phyloP scores from a whole-genome alignment of 23 tunicate genomes.

The Ciona savignyi region DNA sequence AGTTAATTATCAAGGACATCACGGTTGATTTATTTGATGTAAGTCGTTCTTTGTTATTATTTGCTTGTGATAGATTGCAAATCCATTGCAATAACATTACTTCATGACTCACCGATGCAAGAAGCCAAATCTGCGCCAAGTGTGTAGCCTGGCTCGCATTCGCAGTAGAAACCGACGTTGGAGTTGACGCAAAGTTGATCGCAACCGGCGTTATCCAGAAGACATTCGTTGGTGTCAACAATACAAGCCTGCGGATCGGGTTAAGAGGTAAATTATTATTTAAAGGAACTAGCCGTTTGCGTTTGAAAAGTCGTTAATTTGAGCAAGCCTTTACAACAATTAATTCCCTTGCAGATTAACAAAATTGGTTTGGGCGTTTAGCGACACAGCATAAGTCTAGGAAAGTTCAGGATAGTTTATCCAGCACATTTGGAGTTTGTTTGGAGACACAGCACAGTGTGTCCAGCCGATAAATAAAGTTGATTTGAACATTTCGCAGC shows the following conservation, averaged over 20 bases:
- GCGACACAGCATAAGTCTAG: too few relatives aligned
- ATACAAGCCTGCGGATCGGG: conserved; percentile 43
- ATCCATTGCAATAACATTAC: neutral
- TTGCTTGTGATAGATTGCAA: too few relatives aligned
- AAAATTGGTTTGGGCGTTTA: too few relatives aligned
- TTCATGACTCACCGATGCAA: conserved; percentile 46
- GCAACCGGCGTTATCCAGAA: conserved; percentile 63
- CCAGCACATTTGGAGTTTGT: too few relatives aligned
- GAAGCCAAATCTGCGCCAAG: conserved; percentile 32
- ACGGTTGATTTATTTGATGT: neutral
- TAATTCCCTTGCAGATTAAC: too few relatives aligned
- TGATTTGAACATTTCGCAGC: too few relatives aligned
- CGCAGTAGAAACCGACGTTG: conserved; percentile 70
- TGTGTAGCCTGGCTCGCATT: conserved; percentile 49
- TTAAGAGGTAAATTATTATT: too few relatives aligned
- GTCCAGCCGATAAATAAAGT: too few relatives aligned
- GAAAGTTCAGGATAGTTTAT: too few relatives aligned
- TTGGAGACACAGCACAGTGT: too few relatives aligned
- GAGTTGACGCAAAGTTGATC: conserved; percentile 64
- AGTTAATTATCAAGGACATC: neutral
- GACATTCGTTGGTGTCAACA: conserved; percentile 75
- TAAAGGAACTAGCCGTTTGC: too few relatives aligned
- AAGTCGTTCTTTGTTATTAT: too few relatives aligned
- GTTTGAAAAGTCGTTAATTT: neutral
- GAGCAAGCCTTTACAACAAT: neutral